Base-by-base conservation (phyloP, 2,888 invertebrate species). In the Synanthedon myopaeformis region DNA sequence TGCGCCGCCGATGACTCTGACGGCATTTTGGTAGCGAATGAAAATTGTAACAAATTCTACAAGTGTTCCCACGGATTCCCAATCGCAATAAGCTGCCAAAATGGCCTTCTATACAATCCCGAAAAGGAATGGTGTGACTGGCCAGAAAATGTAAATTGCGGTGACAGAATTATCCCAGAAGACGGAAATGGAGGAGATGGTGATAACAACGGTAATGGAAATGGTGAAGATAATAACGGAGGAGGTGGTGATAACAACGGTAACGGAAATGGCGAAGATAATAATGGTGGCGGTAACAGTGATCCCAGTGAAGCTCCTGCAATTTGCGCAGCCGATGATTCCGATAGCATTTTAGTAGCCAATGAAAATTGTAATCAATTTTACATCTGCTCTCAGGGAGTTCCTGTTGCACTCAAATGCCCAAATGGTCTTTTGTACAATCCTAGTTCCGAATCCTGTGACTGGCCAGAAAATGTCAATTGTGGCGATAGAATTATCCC, bases 341-440 rank as follows among this genome's bases (percentile, higher is more conserved):
- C 71, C 11, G 63, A 69, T 1, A 61, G 59, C 19, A 54, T 62
- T 3, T 52, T 72, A 2, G 56, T 74, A 14, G 67, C 64, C 6
- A 72, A 75, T 54, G 66, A 73, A 54, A 65, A 72, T 52, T 76
- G 75, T 54, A 66, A 69, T 35, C 59, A 70, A 51, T 74, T 67
- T 51, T 74, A 72, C 52, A 63, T 60, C 51, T 74, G 74, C 52
- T 45, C 56, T 14, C 51, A 59, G 41, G 71, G 70, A 0, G 17
- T 35, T 54, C 65, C 73, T 13, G 51, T 67, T 10, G 59, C 58
- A 0, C 2, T 59, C 0, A 52, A 13, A 4, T 72, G 75, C 53
- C 63, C 62, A 0, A 51, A n/a, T 4, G 56, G 61, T 51, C 57
- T 69, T 1, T 28, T 66, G 2, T 73, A 66, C 56, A 65, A 72